Evolutionary conservation across 2,888 invertebrate species (phyloP), one percentile per base, ranked within the genome.

Genomic region (Sarcophaga rosellei): DNA sequence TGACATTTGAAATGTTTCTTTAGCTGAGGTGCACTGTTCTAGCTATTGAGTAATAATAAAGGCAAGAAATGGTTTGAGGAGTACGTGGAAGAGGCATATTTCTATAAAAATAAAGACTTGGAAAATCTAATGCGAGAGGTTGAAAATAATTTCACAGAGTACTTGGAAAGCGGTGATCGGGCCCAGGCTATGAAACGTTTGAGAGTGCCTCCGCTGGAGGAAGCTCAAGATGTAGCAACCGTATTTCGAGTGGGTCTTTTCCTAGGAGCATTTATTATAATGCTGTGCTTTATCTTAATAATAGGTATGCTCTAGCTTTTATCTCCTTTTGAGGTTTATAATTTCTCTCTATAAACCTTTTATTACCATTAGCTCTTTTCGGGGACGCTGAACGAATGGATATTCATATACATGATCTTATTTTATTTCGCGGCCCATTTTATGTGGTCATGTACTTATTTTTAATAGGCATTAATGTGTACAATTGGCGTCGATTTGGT

Each of bases 111-210:
- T 93, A 98, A 98, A 92, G 98, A 99, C 90, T 98, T 99, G 89
- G 98, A 98, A 92, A 95, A 96, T 89, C 94, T 88, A 1, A 88
- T 89, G 25, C 25, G 96, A 89, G 98, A 99, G 91, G 98, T 98
- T 5, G 99, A 99, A 94, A 95, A 95, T 4, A 95, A 96, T 0
- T 96, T 97, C 63, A 98, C 97, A 3, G 95, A 95, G 88, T 96
- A 97, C 83, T 93, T 98, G 76, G 97, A 99, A 92, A 96, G 96
- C 1, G 99, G 99, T 0, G 97, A 99, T 93, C 94, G 99, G 3
- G 97, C 97, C 91, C 96, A 96, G 88, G 99, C 99, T 0, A 99
- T 99, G 99, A 98, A 99, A 94, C 95, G 99, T 89, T 94, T 99
- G 17, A 94, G 99, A 75, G 99, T 99, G 0, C 99, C 99, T 0